A percentile compares a stretch with the other conserved stretches of the same genome.
Evolutionary conservation across 2,888 invertebrate genomes (phyloP).

Genomic region (Ellobium chinense): DNA sequence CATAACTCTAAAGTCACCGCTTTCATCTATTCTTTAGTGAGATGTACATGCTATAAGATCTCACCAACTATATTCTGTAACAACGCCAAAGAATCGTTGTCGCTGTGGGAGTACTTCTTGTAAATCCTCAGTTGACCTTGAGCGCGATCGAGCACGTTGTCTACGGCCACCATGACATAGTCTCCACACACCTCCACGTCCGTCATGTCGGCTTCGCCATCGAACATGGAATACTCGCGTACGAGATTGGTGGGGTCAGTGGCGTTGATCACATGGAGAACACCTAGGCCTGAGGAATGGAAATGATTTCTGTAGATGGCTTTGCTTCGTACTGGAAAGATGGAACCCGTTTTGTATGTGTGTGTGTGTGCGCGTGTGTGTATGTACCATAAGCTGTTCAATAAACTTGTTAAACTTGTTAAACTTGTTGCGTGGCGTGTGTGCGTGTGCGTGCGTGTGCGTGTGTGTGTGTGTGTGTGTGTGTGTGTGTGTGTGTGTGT

Average conservation of each 20-base stretch:
- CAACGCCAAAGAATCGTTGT: neutral
- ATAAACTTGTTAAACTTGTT: too few species aligned
- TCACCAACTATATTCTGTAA: neutral
- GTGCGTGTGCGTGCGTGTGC: too few species aligned
- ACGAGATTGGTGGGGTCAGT: slow-evolving; percentile 53
- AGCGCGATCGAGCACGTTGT: slow-evolving; percentile 50
- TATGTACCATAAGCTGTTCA: too few species aligned
- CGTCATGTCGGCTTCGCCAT: slow-evolving; percentile 57
- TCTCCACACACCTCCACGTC: slow-evolving; percentile 66
- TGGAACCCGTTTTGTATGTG: neutral
- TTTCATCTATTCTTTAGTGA: too few species aligned
- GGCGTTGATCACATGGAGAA: slow-evolving; percentile 62
- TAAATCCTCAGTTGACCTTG: slow-evolving; percentile 57
- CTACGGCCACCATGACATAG: slow-evolving; percentile 58
- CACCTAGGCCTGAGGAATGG: slow-evolving; percentile 53
- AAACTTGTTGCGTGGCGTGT: too few species aligned
- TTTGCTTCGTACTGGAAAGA: neutral
- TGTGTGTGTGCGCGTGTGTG: too few species aligned
- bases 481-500: too few species aligned
- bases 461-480: too few species aligned
- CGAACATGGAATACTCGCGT: slow-evolving; percentile 43
- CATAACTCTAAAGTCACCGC: too few species aligned
- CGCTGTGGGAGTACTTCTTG: slow-evolving; percentile 36
- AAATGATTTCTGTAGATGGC: neutral
- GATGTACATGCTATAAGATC: too few species aligned